Evolutionary conservation across 30 jellyfish, hydroid and myxozoan species (phyloP).

Genomic region (Aurelia coerulea): DNA sequence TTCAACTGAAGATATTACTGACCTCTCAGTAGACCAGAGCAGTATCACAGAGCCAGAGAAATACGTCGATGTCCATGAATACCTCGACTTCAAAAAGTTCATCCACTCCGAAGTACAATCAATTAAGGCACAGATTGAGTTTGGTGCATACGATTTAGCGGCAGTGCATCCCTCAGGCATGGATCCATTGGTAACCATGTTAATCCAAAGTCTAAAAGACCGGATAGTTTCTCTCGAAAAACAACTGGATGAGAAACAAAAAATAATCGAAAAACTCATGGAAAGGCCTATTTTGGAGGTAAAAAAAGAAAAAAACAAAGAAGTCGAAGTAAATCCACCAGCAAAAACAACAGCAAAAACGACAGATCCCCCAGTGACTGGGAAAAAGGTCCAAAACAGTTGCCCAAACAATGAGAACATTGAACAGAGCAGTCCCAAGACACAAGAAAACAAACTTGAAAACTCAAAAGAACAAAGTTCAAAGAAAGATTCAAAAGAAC

Average conservation of each 20-base stretch:
- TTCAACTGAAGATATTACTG: constrained; percentile 14
- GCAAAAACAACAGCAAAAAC: not conserved
- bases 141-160: not conserved
- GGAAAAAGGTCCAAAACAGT: not conserved
- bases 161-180: not conserved
- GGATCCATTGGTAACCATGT: not conserved
- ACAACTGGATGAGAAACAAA: constrained; percentile 24
- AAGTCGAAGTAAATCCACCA: not conserved
- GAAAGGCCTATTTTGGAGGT: constrained; percentile 17
- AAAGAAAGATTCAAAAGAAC: not conserved
- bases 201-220: constrained; percentile 8
- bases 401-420: constrained; percentile 7
- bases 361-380: not conserved
- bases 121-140: not conserved
- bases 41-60: not conserved
- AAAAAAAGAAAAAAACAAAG: not conserved
- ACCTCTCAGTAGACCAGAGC: constrained; percentile 16
- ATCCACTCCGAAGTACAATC: constrained; percentile 15
- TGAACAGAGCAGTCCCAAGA: not conserved
- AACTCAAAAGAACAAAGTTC: not conserved
- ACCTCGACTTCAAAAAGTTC: constrained; percentile 5
- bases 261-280: constrained; percentile 11
- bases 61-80: not conserved
- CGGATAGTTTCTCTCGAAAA: constrained; percentile 6
- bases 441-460: constrained; percentile 3